Conservation (phyloP, 2,888 invertebrate genomes). For the Mythimna vitellina region DNA sequence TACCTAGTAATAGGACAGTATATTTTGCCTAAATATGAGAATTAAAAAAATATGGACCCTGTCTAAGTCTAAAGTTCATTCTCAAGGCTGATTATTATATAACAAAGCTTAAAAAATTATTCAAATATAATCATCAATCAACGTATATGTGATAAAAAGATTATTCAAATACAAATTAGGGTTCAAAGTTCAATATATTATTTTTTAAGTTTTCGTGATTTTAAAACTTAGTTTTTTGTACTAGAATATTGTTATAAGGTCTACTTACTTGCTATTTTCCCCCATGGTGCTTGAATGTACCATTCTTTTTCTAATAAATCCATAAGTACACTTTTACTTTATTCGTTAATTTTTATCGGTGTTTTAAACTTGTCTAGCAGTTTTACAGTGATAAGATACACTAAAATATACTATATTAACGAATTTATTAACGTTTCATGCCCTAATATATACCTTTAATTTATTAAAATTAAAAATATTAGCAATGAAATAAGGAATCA, state of each 20-base stretch:
- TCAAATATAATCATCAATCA: slow-evolving; percentile 6
- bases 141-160: slow-evolving; percentile 22
- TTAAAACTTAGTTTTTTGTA: slow-evolving; percentile 20
- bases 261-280: slow-evolving; percentile 83
- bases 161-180: background rate
- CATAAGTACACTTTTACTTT: slow-evolving; percentile 58
- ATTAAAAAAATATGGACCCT: background rate
- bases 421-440: background rate
- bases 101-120: background rate
- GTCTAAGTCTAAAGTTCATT: background rate
- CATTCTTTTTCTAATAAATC: slow-evolving; percentile 82
- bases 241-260: slow-evolving; percentile 30
- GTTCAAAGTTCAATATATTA: slow-evolving; percentile 48
- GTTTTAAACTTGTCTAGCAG: background rate
- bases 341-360: background rate
- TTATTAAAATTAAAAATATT: background rate
- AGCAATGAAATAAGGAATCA: background rate
- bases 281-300: slow-evolving; percentile 87
- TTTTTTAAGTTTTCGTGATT: background rate
- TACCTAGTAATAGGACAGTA: too few species aligned
- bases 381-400: background rate
- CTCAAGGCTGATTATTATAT: background rate
- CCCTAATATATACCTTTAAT: background rate
- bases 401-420: background rate
- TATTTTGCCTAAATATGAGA: too few species aligned